A percentile compares a stretch with the other conserved stretches of the same genome.
These are phyloP conservation scores for Philopotamus ludificatus DNA, from an alignment of 1,140 invertebrate genomes.

Conservation along the genomic window DNA sequence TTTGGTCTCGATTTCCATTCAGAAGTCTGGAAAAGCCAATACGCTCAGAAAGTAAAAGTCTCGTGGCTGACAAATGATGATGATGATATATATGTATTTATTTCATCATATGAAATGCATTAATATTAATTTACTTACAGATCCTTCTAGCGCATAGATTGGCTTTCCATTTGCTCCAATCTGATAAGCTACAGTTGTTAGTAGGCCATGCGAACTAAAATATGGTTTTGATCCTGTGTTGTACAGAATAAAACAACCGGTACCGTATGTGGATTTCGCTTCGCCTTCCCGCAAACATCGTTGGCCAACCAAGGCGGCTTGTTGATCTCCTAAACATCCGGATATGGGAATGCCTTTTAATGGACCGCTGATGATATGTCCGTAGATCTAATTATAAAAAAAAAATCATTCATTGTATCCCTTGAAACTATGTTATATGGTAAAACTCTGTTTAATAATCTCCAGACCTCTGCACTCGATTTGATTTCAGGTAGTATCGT, in stretches of 20 bases:
- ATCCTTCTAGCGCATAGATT: slow-evolving; percentile 90
- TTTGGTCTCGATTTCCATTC: too few relatives aligned
- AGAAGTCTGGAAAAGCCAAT: too few relatives aligned
- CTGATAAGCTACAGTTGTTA: slow-evolving; percentile 96
- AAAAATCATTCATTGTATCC: not conserved
- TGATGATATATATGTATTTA: too few relatives aligned
- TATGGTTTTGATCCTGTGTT: slow-evolving; percentile 87
- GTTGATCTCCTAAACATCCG: slow-evolving; percentile 91
- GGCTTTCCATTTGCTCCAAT: slow-evolving; percentile 76
- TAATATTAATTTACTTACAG: slow-evolving; percentile 60
- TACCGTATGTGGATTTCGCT: slow-evolving; percentile 96
- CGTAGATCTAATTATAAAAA: slow-evolving; percentile 67
- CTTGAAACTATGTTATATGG: not conserved
- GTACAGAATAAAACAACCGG: slow-evolving; percentile 94
- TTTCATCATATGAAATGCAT: too few relatives aligned
- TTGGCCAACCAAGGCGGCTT: slow-evolving; percentile 93
- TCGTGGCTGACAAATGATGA: too few relatives aligned
- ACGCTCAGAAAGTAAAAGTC: too few relatives aligned
- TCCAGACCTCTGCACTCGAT: slow-evolving; percentile 81
- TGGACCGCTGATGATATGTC: slow-evolving; percentile 62
- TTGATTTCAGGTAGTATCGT: slow-evolving; percentile 82
- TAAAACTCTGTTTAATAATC: not conserved
- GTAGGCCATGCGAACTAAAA: slow-evolving; percentile 79
- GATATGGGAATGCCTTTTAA: slow-evolving; percentile 75
- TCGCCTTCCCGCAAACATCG: slow-evolving; percentile 85